Conservation (phyloP, 2,797 vertebrate species). For the Bradypus variegatus region DNA sequence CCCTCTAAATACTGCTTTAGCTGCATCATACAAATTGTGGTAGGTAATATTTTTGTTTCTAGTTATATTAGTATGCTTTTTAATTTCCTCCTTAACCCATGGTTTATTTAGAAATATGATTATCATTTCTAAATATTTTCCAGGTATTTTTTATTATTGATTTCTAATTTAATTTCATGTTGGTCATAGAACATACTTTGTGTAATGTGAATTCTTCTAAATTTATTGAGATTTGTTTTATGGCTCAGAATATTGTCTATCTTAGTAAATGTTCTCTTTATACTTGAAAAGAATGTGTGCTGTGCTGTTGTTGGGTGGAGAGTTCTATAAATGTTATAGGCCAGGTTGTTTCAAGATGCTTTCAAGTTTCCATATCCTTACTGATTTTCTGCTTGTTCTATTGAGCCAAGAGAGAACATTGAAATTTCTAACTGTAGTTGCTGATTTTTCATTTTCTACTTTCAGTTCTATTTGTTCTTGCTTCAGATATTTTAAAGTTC, state of each 20-base stretch:
- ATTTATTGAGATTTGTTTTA: neutral
- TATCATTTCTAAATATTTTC: neutral
- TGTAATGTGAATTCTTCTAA: neutral
- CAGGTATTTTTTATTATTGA: neutral
- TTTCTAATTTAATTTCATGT: slow-evolving; percentile 1
- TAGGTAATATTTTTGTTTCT: neutral
- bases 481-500: neutral
- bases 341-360: neutral
- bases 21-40: neutral
- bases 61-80: neutral
- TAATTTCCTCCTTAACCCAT: neutral
- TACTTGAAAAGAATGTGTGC: neutral
- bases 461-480: neutral
- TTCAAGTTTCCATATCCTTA: neutral
- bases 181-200: neutral
- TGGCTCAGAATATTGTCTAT: neutral
- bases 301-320: neutral
- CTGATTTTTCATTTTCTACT: neutral
- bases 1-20: neutral
- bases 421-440: neutral
- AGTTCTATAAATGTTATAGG: neutral
- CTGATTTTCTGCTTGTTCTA: neutral
- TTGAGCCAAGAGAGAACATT: neutral
- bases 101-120: neutral
- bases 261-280: neutral